phyloP scores from a whole-genome alignment of 2,888 invertebrate genomes.

The Tinea pellionella region DNA sequence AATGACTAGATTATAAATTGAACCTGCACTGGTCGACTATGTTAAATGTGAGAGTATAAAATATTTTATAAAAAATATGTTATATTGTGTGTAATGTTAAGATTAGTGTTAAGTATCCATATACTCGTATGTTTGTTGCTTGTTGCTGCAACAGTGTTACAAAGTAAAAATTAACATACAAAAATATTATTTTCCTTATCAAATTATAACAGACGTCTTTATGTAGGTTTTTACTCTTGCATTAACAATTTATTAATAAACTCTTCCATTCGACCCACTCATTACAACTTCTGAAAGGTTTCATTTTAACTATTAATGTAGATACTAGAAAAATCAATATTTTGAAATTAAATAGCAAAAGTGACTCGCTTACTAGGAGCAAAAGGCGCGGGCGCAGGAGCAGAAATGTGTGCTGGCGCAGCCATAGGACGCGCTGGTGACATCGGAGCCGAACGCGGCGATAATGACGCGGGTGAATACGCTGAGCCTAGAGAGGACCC shows the following conservation, averaged over 20 bases:
- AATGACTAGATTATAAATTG: background rate
- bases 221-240: background rate
- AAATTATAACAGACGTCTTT: background rate
- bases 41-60: background rate
- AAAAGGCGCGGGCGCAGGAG: slow-evolving; percentile 35
- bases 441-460: slow-evolving; percentile 61
- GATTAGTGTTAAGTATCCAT: background rate
- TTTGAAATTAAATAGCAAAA: slow-evolving; percentile 46
- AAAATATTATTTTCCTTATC: too few species aligned
- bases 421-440: slow-evolving; percentile 56
- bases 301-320: too few species aligned
- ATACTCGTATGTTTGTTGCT: background rate
- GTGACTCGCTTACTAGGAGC: slow-evolving; percentile 67
- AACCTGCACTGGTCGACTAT: background rate
- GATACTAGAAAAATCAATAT: too few species aligned
- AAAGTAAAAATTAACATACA: background rate
- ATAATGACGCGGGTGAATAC: slow-evolving; percentile 54
- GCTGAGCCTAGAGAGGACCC: slow-evolving; percentile 69
- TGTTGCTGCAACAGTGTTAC: background rate
- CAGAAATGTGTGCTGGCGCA: slow-evolving; percentile 15
- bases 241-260: too few species aligned
- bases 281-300: too few species aligned
- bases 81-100: background rate
- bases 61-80: background rate
- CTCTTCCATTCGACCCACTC: too few species aligned